These are phyloP conservation scores for Acanthosepion lycidas DNA, from an alignment of 2,888 invertebrate genomes.

Conservation along the genomic window DNA sequence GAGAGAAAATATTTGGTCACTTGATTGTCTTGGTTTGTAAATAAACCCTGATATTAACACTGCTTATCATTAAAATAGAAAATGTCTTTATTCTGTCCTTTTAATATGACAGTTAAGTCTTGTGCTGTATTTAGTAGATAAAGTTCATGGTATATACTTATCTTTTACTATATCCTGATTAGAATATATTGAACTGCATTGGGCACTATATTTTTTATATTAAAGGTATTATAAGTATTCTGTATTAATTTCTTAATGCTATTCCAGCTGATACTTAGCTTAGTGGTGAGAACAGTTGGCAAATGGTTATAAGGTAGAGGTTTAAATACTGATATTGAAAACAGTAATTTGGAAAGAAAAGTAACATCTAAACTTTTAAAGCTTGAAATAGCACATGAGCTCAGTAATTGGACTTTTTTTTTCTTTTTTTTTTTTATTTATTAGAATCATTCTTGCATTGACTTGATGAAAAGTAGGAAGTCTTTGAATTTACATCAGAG, in stretches of 20 bases:
- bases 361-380: no score
- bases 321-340: background rate
- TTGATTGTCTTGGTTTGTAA: background rate
- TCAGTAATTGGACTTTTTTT: no score
- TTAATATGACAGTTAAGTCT: background rate
- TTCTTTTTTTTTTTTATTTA: no score
- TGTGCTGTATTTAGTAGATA: background rate
- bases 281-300: background rate
- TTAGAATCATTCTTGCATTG: no score
- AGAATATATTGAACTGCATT: background rate
- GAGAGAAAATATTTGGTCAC: background rate
- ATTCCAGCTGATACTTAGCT: background rate
- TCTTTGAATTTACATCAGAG: no score
- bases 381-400: no score
- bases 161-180: background rate
- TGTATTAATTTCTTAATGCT: background rate
- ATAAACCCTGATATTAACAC: background rate
- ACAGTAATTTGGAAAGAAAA: no score
- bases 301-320: background rate
- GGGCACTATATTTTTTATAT: background rate
- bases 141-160: background rate
- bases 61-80: conserved; percentile 18
- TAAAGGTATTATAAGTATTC: background rate
- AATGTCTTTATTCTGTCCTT: background rate
- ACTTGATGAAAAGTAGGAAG: no score